Evolutionary conservation across 2,113 vertebrate species (phyloP).

Genomic region (Nothocercus julius): DNA sequence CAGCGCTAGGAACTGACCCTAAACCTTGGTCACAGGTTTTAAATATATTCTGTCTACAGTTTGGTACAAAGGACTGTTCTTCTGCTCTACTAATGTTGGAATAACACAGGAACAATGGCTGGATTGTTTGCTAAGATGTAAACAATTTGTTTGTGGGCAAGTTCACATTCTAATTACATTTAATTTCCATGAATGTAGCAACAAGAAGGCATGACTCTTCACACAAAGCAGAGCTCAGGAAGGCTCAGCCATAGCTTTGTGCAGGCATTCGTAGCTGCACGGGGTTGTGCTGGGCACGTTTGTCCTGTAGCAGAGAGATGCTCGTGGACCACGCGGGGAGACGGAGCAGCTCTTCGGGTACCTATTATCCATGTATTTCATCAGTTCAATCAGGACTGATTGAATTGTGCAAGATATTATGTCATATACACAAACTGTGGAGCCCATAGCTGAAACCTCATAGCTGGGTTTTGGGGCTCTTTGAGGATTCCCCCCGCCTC

Average conservation of each 20-base stretch:
- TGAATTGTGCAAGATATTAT: neutral
- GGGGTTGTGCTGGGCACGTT: neutral
- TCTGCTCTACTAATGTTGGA: neutral
- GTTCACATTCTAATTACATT: neutral
- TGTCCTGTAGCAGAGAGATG: neutral
- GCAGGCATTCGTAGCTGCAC: neutral
- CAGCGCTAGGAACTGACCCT: neutral
- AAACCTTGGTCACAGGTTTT: neutral
- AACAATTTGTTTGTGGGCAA: neutral
- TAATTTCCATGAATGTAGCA: neutral
- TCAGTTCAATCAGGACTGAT: neutral
- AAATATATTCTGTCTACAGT: neutral
- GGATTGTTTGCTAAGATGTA: neutral
- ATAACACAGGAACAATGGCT: neutral
- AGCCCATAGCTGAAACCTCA: neutral
- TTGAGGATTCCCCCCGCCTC: neutral
- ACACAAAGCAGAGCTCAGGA: neutral
- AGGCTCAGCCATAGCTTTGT: neutral
- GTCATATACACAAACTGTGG: neutral
- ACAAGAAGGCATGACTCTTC: conserved; percentile 7
- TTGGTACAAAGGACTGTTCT: neutral
- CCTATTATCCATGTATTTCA: neutral
- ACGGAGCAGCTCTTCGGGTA: neutral
- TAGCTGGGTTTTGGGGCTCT: neutral
- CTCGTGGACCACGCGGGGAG: neutral